Base-by-base conservation (phyloP, 2,888 invertebrate species). In the Carcina quercana region DNA sequence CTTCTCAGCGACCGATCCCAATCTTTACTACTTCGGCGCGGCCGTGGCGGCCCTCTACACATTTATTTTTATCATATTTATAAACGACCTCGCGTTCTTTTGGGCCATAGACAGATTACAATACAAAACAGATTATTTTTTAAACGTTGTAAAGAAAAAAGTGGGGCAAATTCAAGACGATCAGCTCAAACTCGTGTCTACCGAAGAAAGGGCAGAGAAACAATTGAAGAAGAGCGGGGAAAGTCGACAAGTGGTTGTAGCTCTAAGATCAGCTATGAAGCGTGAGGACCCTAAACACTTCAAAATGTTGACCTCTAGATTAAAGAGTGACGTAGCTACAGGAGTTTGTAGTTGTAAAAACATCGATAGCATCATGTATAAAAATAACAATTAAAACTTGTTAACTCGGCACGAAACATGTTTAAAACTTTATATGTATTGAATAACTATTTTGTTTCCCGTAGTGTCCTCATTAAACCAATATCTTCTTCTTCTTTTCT, bases 31-130 rank as follows among this genome's bases (percentile, higher is more conserved):
- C 44, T 79, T 70, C 22, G 71, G 62, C 2, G 13, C 66, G 2
- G 56, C 59, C 5, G 37, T 82, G 8, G 30, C 54, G 1, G 40
- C 47, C 11, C 40, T 82, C n/a, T 82, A 78, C 37, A 37, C 38
- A 1, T 50, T 56, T 10, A 63, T 78, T 22, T 7, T 76, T 5
- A 13, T 78, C 2, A 51, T 65, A 30, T 38, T 76, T 13, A 34
- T 76, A 11, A 46, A 50, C 13, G 80, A 83, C 38, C 38, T 76
- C 11, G 62, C 53, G 17, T 76, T 79, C 43, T 73, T 60, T 42
- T 75, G 73, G 70, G 53, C 69, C 2, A 17, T 74, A 14, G 73
- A 76, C 29, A 49, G 44, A 10, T 58, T 73, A 10, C 68, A 72
- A 25, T 44, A 47, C 6, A 62, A 71, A 29, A 57, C 76, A 3